Evolutionary conservation across 2,797 vertebrate genomes (phyloP).

Genomic region (Allobates femoralis): DNA sequence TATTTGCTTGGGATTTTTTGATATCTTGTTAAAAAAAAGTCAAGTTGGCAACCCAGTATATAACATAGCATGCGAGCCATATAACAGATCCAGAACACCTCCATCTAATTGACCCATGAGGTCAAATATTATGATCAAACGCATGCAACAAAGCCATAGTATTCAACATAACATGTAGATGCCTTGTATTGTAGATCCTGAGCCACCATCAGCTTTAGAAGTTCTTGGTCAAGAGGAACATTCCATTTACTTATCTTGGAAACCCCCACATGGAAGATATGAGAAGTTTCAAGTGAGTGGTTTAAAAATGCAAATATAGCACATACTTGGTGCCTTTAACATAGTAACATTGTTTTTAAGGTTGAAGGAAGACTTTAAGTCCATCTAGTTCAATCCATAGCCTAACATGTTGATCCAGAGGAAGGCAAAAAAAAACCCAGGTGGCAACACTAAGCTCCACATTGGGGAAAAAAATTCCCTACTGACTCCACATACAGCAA

Average conservation of each 20-base stretch:
- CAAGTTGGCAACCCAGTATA: too few relatives aligned
- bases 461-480: too few relatives aligned
- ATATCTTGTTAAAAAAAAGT: too few relatives aligned
- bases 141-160: neutral
- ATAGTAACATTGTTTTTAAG: too few relatives aligned
- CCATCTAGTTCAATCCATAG: too few relatives aligned
- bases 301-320: neutral
- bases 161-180: neutral
- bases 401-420: too few relatives aligned
- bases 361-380: too few relatives aligned
- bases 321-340: neutral
- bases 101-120: too few relatives aligned
- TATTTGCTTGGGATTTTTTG: too few relatives aligned
- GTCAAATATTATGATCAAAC: neutral
- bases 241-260: conserved; percentile 83
- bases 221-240: conserved; percentile 79
- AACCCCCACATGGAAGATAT: conserved; percentile 76
- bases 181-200: conserved; percentile 75
- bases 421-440: too few relatives aligned
- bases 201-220: conserved; percentile 77
- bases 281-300: conserved; percentile 82
- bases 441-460: too few relatives aligned
- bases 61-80: neutral
- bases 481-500: too few relatives aligned
- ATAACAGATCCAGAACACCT: neutral